Evolutionary conservation across 2,888 invertebrate species (phyloP), one percentile per base, ranked within the genome.

Genomic region (Meteorus colon): DNA sequence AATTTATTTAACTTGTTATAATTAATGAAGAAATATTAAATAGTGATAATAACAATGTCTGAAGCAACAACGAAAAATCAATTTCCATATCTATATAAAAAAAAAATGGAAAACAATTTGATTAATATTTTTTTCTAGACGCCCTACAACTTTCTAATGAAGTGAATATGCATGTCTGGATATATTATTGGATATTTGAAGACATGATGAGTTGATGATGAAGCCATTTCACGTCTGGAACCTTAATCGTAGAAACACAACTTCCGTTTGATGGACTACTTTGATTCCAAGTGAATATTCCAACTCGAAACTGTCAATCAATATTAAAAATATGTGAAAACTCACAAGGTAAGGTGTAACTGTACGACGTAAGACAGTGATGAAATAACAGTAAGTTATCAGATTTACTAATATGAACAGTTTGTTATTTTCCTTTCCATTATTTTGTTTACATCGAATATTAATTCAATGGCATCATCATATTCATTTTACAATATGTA

Each of bases 171-270:
- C 1, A 4, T 12, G 34, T 65, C 19, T 65, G 12, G 12, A 24
- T 27, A 24, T 66, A 14, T 41, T 41, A 37, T 41, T 41, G 24
- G 10, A 2, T 10, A 4, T 19, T 66, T 66, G 41, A 66, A 24
- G 24, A 41, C 41, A 45, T 66, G 66, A 66, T 66, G 66, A 27
- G 66, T 66, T 19, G 19, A 66, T 55, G 19, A 55, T 24, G n/a
- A 55, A 19, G 55, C 10, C n/a, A 55, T 55, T 55, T 24, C 19
- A 55, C 55, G 19, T 55, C 10, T 55, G n/a, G 16, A n/a, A 2
- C n/a, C 14, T 14, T n/a, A 48, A 48, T 48, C n/a, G 3, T 48
- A 4, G 14, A 3, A 34, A 24, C 24, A 41, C n/a, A 41, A 66
- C 14, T 66, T 12, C 24, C n/a, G 41, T 66, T 66, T 66, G 6